Evolutionary conservation across 2,113 vertebrate genomes (phyloP), one percentile per base, ranked within the genome.

Genomic region (Balaeniceps rex): DNA sequence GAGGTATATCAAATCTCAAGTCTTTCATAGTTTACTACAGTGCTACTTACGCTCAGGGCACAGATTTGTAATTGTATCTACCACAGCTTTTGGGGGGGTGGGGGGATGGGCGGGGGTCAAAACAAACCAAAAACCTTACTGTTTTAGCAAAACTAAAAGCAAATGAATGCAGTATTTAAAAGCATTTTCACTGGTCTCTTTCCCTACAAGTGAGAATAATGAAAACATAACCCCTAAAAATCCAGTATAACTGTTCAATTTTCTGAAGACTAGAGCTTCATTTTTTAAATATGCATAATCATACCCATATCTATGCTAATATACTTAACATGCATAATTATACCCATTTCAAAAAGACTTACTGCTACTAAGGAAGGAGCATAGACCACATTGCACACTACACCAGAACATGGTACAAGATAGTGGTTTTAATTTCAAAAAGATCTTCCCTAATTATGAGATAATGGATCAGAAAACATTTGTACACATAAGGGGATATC

Each of bases 141-240:
- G 8, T 4, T 81, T 82, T 11, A 82, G 25, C 19, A 70, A 84
- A 92, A 69, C 11, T 40, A 63, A 75, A 58, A 55, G 5, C 5
- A 77, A 72, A 55, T 5, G 0, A 81, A 81, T 5, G 2, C 22
- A 79, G 5, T 0, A 0, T 13, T 42, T 2, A 79, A 77, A 26
- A 83, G 5, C 7, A 46, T 81, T 81, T 81, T 81, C 31, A 83
- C 15, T 44, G 5, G 34, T 42, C 42, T n/a, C 7, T 75, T 52
- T 40, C 58, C 25, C 31, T 58, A 22, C 9, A 68, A 44, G 7
- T 33, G 16, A 75, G 18, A 82, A 33, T 54, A 77, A 46, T 14
- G 5, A 81, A 72, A 84, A 33, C 4, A 49, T 21, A 60, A 55
- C 1, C 4, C 11, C 18, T 38, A 77, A 90, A 84, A 90, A 78